Evolutionary conservation across 2,797 vertebrate genomes (phyloP).

Genomic region (Semaprochilodus insignis): DNA sequence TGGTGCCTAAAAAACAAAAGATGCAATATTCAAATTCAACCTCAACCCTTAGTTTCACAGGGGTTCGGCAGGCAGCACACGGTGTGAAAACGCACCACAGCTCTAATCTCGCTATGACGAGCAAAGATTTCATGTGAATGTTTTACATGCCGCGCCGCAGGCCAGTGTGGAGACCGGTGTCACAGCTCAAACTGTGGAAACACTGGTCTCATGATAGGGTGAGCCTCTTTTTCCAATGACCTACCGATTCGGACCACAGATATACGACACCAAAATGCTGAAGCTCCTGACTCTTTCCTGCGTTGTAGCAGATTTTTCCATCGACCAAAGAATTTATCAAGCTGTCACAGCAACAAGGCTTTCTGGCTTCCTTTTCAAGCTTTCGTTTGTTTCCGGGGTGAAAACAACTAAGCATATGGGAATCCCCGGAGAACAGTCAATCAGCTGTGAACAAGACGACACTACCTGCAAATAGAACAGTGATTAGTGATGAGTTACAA

Average conservation of each 20-base stretch:
- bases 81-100: not conserved
- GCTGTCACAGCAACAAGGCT: too few relatives aligned
- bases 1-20: slow-evolving; percentile 87
- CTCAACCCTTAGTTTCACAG: not conserved
- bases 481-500: too few relatives aligned
- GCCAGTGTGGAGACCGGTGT: not conserved
- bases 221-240: slow-evolving; percentile 13
- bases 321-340: not conserved
- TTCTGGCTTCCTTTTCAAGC: too few relatives aligned
- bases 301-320: not conserved
- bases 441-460: too few relatives aligned
- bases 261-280: not conserved
- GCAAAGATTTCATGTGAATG: not conserved
- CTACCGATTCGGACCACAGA: not conserved
- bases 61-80: not conserved
- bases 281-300: not conserved
- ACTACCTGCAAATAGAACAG: too few relatives aligned
- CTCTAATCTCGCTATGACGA: not conserved
- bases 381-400: too few relatives aligned
- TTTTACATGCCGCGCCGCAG: not conserved
- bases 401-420: too few relatives aligned
- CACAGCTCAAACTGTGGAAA: slow-evolving; percentile 1
- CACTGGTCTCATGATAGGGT: slow-evolving; percentile 6
- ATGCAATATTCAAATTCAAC: not conserved
- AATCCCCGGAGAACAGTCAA: too few relatives aligned